phyloP scores from a whole-genome alignment of 30 jellyfish, hydroid and myxozoan genomes.

The Aurelia aurita region DNA sequence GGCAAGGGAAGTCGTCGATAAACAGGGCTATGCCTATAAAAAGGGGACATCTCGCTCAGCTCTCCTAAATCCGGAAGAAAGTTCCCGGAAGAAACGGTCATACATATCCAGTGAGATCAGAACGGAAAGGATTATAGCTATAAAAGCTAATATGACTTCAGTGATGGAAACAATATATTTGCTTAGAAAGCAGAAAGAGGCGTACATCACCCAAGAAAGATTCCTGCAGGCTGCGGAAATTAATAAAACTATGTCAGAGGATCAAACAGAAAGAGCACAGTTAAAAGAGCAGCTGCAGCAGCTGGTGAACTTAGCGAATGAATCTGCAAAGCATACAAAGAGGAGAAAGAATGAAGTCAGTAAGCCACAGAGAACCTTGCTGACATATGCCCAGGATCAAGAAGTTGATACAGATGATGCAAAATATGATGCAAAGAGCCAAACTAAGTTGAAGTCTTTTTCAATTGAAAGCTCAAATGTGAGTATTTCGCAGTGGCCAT shows the following conservation, averaged over 20 bases:
- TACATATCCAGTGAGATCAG: constrained; percentile 2
- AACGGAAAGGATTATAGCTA: neutral
- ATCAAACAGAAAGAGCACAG: neutral
- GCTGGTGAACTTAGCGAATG: neutral
- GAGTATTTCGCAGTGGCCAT: neutral
- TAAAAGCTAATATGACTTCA: neutral
- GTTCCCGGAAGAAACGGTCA: neutral
- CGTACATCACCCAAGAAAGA: neutral
- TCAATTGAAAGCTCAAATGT: neutral
- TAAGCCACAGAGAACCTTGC: too few species aligned
- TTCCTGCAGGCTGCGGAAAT: constrained; percentile 23
- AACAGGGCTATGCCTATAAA: constrained; percentile 6
- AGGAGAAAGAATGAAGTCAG: neutral
- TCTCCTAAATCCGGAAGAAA: constrained; percentile 11
- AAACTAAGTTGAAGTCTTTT: neutral
- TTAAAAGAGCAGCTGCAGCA: constrained; percentile 10
- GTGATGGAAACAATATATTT: neutral
- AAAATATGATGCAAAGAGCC: neutral
- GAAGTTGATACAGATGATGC: neutral
- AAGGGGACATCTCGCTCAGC: constrained; percentile 18
- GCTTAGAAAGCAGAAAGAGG: neutral
- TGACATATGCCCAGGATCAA: neutral
- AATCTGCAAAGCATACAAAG: neutral
- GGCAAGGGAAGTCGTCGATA: constrained; percentile 1
- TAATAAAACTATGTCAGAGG: neutral